Base-by-base conservation (phyloP, 2,888 invertebrate species). In the Harpalus rubripes region DNA sequence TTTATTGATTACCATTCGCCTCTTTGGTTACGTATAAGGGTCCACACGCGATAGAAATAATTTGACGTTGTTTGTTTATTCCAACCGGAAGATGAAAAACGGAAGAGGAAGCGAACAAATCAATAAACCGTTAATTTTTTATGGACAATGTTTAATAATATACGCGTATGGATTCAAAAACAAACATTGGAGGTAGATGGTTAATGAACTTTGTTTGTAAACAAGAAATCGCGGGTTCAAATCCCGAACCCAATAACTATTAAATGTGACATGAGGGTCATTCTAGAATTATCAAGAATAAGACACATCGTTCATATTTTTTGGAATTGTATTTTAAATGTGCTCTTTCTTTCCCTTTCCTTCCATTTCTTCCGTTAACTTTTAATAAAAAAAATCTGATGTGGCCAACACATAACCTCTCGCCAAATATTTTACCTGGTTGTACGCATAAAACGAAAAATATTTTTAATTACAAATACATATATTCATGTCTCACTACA, bases 31-130 rank as follows among this genome's bases (percentile, higher is more conserved):
- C 78, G 78, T 58, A 79, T 79, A 79, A 79, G 78, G 78, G 78
- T 79, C 56, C 78, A 58, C 18, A 79, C 78, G 78, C 78, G 78
- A 18, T 79, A 79, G 26, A 79, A 58, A 79, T 79, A 79, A 22
- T 32, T 68, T 22, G 68, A 12, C 44, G 44, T 7, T 26, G 59
- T 16, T 59, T 22, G 68, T 68, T 10, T 68, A 22, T 68, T 68
- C 7, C 8, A 22, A 68, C 68, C 26, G 68, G 68, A 32, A 68
- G 32, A 8, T 7, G 32, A n/a, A 68, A 32, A 22, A 68, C 44
- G 78, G 78, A 79, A 79, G 78, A 79, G 78, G 78, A 79, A 79
- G 78, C 44, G 44, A 52, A 52, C 10, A 52, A 52, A 52, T 2
- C 8, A 52, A 52, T 52, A 52, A 52, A 52, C 44, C 44, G 44